Percentiles rank a stretch among this genome's conserved stretches.
Conservation (phyloP, 2,113 vertebrate species). For the Cyphomyrus plagiostoma region DNA sequence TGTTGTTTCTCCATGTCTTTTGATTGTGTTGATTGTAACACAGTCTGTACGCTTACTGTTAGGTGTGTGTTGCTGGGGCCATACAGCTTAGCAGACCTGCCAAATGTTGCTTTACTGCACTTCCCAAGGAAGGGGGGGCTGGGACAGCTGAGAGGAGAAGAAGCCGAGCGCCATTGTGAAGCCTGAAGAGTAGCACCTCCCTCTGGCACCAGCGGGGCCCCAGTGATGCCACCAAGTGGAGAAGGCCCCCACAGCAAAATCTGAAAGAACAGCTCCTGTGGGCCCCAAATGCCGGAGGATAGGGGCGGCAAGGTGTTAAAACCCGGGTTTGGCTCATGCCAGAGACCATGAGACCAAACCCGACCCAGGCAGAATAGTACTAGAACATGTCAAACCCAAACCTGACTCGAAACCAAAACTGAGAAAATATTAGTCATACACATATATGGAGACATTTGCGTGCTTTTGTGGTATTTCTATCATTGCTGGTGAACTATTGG, state of each 20-base stretch:
- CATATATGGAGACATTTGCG: not conserved
- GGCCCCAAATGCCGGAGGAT: not conserved
- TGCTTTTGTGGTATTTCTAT: not conserved
- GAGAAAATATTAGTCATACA: not conserved
- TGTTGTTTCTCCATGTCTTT: not conserved
- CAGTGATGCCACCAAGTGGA: constrained; percentile 69
- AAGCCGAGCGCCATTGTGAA: constrained; percentile 84
- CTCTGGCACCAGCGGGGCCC: constrained; percentile 74
- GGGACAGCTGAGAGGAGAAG: not conserved
- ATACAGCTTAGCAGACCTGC: not conserved
- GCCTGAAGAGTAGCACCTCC: constrained; percentile 85
- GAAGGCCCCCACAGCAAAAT: constrained; percentile 89
- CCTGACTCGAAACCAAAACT: too few species aligned
- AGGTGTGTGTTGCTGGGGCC: not conserved
- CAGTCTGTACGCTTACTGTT: too few species aligned
- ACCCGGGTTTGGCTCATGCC: too few species aligned
- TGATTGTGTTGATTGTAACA: not conserved
- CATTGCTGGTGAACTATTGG: not conserved
- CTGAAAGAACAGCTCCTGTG: constrained; percentile 45
- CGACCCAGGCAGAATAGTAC: too few species aligned
- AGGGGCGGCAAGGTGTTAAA: not conserved
- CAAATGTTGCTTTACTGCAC: not conserved
- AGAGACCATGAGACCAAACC: too few species aligned
- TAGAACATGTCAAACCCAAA: too few species aligned
- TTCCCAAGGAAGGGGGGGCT: not conserved